Percentiles rank a stretch among this genome's conserved stretches.
These are phyloP conservation scores for Zeugodacus cucurbitae DNA, from an alignment of 1,140 invertebrate species.

Conservation along the genomic window DNA sequence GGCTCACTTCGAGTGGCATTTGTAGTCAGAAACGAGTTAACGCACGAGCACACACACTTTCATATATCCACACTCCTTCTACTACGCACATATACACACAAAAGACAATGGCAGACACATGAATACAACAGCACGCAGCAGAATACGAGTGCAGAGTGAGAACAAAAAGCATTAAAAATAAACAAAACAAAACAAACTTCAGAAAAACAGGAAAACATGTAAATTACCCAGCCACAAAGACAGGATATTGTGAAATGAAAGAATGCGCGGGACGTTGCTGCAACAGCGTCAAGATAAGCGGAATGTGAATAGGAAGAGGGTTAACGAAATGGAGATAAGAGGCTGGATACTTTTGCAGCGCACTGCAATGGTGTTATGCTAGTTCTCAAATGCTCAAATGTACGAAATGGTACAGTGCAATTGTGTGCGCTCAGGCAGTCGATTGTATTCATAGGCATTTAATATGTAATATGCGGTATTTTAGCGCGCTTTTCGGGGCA, in stretches of 20 bases:
- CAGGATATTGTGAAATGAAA: conserved; percentile 17
- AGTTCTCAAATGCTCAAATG: too few relatives aligned
- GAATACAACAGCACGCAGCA: neutral
- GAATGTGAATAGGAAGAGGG: neutral
- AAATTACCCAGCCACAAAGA: conserved; percentile 30
- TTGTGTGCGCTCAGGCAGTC: neutral
- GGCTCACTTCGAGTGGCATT: conserved; percentile 25
- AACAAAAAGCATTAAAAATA: neutral
- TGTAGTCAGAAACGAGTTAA: conserved; percentile 6
- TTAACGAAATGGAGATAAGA: neutral
- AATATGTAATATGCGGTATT: neutral
- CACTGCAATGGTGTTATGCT: neutral
- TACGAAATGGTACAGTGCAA: neutral
- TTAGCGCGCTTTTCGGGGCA: neutral
- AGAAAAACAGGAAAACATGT: conserved; percentile 17
- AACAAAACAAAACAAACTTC: neutral
- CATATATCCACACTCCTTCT: neutral
- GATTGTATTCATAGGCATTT: neutral
- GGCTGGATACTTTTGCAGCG: neutral
- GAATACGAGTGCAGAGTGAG: neutral
- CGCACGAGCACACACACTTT: neutral
- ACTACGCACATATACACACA: too few relatives aligned
- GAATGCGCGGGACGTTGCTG: neutral
- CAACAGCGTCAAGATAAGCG: conserved; percentile 2
- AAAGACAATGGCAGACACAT: neutral